Conservation (phyloP, 2,113 vertebrate genomes). For the Atlantisia rogersi region DNA sequence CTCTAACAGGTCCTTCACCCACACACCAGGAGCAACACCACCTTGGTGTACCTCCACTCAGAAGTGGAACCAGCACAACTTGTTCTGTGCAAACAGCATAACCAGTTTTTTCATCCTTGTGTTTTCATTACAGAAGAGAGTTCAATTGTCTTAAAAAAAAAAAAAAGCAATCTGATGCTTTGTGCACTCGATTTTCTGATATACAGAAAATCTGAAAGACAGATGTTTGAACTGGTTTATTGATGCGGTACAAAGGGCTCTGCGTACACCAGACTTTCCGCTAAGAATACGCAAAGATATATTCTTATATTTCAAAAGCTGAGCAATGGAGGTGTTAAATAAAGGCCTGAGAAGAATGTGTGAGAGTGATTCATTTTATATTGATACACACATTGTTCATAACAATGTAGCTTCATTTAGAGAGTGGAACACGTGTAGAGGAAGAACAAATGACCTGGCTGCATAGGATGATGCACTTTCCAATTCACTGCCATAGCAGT, state of each 20-base stretch:
- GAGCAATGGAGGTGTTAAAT: slow-evolving; percentile 8
- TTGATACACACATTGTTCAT: background rate
- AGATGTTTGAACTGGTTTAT: background rate
- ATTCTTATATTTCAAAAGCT: background rate
- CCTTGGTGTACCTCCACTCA: background rate
- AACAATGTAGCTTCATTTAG: slow-evolving; percentile 18
- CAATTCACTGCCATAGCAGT: background rate
- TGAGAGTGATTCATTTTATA: background rate
- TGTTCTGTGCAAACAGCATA: background rate
- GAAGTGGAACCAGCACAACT: background rate
- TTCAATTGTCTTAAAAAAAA: background rate
- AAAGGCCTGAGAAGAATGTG: slow-evolving; percentile 6
- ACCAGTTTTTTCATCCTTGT: background rate
- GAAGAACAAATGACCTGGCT: background rate
- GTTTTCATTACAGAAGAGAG: background rate
- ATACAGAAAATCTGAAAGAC: background rate
- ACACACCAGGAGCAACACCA: accelerated
- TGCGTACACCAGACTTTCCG: background rate
- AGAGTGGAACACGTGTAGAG: slow-evolving; percentile 1
- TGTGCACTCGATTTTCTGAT: background rate
- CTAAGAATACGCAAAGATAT: background rate
- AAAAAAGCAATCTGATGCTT: background rate
- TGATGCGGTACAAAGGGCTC: background rate
- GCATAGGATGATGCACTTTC: background rate
- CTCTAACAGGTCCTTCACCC: background rate